Percentiles rank a stretch among this genome's conserved stretches.
Conservation (phyloP, 2,888 invertebrate genomes). For the Xestia xanthographa region DNA sequence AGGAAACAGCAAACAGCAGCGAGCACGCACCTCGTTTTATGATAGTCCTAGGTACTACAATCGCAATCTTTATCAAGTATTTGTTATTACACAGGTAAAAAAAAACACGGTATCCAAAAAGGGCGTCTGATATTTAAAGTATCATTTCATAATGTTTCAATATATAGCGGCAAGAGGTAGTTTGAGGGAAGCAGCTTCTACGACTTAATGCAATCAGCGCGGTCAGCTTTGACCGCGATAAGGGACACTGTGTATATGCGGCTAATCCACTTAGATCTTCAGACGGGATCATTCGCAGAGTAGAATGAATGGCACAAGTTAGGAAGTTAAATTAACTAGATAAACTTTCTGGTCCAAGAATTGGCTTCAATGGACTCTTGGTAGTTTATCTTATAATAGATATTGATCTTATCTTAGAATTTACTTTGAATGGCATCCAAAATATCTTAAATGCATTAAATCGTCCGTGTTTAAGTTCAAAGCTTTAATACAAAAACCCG, state of each 20-base stretch:
- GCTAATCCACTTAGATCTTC: slow-evolving; percentile 59
- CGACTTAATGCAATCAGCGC: slow-evolving; percentile 65
- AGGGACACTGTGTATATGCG: slow-evolving; percentile 40
- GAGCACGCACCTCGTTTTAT: too few relatives aligned
- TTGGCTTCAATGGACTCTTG: slow-evolving; percentile 7
- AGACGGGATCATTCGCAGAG: slow-evolving; percentile 17
- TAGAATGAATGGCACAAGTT: slow-evolving; percentile 14
- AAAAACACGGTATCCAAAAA: too few relatives aligned
- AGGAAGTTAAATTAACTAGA: slow-evolving; percentile 15
- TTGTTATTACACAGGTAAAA: not conserved
- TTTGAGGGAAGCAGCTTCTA: not conserved
- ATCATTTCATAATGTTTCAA: not conserved
- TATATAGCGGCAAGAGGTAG: not conserved
- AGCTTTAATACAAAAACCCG: slow-evolving; percentile 1
- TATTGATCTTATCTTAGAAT: not conserved
- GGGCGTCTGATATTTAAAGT: not conserved
- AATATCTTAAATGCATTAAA: slow-evolving; percentile 3
- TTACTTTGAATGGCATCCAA: not conserved
- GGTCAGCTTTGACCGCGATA: slow-evolving; percentile 56
- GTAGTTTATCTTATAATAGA: not conserved
- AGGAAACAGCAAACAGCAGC: not conserved
- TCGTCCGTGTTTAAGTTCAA: not conserved
- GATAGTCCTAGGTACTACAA: too few relatives aligned
- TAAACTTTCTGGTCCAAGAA: slow-evolving; percentile 10
- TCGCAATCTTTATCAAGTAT: too few relatives aligned